Base-by-base conservation (phyloP, 2,113 vertebrate genomes). In the Callipepla californica region DNA sequence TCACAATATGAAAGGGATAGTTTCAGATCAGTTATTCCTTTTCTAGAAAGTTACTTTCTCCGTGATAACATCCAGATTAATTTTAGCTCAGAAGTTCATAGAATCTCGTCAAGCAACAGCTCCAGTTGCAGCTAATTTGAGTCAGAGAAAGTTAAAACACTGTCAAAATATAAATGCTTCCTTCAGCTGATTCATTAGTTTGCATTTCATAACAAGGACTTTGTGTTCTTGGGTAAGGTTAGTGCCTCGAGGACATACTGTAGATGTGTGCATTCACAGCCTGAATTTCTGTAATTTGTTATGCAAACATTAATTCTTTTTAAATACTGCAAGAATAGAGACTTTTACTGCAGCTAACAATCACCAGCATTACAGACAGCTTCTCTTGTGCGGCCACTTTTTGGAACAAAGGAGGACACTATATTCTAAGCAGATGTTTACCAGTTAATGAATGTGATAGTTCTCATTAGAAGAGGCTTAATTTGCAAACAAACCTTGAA, bases 101-200 rank as follows among this genome's bases (percentile, higher is more conserved):
- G 89, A 79, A 61, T 83, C 76, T 84, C 79, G 85, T 19, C 26
- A 32, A 95, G 72, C 70, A 68, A 48, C 10, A 50, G 15, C 44
- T 53, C 80, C 11, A 75, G 85, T 86, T 68, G 55, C 44, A 81
- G 90, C 61, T 92, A 55, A 90, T 85, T 90, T 89, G 83, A 85
- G 48, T 81, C 70, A 87, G 42, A 86, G 76, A 87, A 87, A 96
- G 89, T 83, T 94, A 93, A 91, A 72, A 90, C 48, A 75, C 79
- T 58, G 75, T 85, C 81, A 85, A 95, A 93, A 90, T 89, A 94
- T 68, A 94, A 95, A 93, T 83, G 78, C 81, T 94, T 93, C 84
- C 93, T 92, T 80, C 14, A 50, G 87, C 57, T 51, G 76, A 61
- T 90, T 94, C 87, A 73, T 77, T 72, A 45, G 42, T 90, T 72